Conservation (phyloP, 2,797 vertebrate species). For the Galago senegalensis region DNA sequence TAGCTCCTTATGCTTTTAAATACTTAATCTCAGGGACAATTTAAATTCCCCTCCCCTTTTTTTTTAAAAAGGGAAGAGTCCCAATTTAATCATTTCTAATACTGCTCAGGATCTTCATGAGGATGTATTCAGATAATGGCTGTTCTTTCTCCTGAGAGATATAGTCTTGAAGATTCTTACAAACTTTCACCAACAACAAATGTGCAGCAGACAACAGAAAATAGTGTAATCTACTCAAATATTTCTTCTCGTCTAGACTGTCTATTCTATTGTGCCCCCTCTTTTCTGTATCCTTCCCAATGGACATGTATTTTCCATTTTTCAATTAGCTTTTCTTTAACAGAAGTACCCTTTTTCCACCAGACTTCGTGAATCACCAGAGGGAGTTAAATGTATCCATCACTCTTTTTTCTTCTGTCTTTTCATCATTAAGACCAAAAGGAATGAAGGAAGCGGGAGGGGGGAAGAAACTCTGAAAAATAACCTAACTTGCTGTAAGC, state of each 20-base stretch:
- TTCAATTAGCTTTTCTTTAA: constrained; percentile 41
- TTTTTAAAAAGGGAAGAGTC: background rate
- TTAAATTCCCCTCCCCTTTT: background rate
- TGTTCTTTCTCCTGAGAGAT: background rate
- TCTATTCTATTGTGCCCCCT: background rate
- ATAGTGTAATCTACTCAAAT: background rate
- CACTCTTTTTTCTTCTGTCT: background rate
- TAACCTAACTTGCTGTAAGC: background rate
- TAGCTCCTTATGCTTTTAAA: background rate
- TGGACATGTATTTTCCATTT: background rate
- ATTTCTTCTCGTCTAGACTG: background rate
- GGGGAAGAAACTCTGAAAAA: background rate
- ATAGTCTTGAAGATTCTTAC: background rate
- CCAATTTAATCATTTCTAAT: background rate
- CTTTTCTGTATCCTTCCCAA: background rate
- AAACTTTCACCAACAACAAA: background rate
- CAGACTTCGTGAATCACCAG: background rate
- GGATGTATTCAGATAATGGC: background rate
- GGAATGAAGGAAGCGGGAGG: background rate
- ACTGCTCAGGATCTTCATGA: background rate
- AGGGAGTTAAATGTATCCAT: background rate
- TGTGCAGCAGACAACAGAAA: background rate
- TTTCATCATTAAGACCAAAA: constrained; percentile 46
- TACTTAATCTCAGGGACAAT: background rate
- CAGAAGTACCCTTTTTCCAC: background rate